Conservation (phyloP, 2,888 invertebrate species). For the Drosophila histrio region DNA sequence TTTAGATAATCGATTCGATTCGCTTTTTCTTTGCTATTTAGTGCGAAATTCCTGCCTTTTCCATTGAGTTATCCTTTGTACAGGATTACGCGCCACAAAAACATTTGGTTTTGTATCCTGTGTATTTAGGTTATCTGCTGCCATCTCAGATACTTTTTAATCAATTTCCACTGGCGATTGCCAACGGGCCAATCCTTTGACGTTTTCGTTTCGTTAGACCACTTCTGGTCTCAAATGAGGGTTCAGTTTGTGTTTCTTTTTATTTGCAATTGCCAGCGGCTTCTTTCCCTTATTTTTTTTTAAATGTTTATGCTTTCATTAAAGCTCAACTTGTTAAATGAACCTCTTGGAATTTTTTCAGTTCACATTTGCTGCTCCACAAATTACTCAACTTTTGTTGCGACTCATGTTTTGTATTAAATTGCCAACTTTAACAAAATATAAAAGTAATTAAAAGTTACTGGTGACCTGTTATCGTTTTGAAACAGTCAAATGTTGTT, state of each 20-base stretch:
- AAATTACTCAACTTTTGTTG: background rate
- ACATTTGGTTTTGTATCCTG: conserved; percentile 37
- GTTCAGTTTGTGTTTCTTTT: conserved; percentile 31
- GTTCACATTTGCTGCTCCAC: background rate
- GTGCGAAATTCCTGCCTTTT: conserved; percentile 19
- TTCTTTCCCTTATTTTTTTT: conserved; percentile 20
- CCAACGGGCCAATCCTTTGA: conserved; percentile 53
- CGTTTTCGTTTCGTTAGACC: conserved; percentile 37
- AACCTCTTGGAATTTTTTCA: conserved; percentile 1
- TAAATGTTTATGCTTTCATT: conserved; percentile 7
- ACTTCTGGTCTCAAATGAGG: conserved; percentile 39
- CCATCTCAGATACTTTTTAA: conserved; percentile 62
- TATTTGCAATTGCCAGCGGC: conserved; percentile 24
- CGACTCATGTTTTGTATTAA: background rate
- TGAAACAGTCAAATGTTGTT: background rate
- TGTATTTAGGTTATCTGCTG: conserved; percentile 63
- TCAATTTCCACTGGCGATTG: conserved; percentile 66
- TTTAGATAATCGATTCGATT: conserved; percentile 56
- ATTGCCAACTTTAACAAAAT: background rate
- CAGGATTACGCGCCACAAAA: conserved; percentile 43
- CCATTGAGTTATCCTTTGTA: background rate
- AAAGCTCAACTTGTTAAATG: conserved; percentile 24
- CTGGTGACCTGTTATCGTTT: background rate
- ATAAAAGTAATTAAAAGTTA: background rate
- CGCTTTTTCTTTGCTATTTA: conserved; percentile 32